phyloP scores from a whole-genome alignment of 2,797 vertebrate genomes.

The Centroberyx gerrardi region DNA sequence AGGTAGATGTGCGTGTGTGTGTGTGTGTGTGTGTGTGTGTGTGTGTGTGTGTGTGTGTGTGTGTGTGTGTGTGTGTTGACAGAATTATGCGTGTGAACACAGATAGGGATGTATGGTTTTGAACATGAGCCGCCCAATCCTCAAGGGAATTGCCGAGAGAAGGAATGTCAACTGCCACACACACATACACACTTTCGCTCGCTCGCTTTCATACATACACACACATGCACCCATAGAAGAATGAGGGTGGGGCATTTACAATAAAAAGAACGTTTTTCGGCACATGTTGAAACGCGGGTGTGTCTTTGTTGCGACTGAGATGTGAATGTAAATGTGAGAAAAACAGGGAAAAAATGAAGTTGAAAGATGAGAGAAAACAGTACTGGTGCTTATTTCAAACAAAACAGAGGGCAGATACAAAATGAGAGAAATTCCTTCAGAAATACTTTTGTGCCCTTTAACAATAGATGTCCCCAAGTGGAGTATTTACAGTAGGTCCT shows the following conservation, averaged over 20 bases:
- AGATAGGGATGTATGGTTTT: slow-evolving; percentile 6
- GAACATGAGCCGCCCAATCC: slow-evolving; percentile 20
- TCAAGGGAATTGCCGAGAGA: background rate
- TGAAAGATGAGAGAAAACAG: no score
- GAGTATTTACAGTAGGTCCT: background rate
- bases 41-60: slow-evolving; percentile 5
- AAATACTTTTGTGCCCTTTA: background rate
- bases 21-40: slow-evolving; percentile 19
- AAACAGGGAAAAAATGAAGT: background rate
- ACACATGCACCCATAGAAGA: slow-evolving; percentile 4
- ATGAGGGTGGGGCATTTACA: slow-evolving; percentile 31
- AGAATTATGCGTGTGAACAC: slow-evolving; percentile 19
- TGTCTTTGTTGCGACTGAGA: background rate
- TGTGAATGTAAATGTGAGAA: background rate
- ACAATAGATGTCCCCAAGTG: background rate
- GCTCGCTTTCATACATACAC: slow-evolving; percentile 4
- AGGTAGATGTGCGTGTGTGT: slow-evolving; percentile 26
- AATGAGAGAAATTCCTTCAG: background rate
- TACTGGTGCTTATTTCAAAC: no score
- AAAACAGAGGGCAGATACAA: background rate
- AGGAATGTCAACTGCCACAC: slow-evolving; percentile 38
- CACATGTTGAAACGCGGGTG: background rate
- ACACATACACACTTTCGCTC: background rate
- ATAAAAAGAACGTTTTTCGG: slow-evolving; percentile 5
- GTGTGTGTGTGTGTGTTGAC: slow-evolving; percentile 3